Evolutionary conservation across 2,797 vertebrate species (phyloP).

Genomic region (Lithobates pipiens): DNA sequence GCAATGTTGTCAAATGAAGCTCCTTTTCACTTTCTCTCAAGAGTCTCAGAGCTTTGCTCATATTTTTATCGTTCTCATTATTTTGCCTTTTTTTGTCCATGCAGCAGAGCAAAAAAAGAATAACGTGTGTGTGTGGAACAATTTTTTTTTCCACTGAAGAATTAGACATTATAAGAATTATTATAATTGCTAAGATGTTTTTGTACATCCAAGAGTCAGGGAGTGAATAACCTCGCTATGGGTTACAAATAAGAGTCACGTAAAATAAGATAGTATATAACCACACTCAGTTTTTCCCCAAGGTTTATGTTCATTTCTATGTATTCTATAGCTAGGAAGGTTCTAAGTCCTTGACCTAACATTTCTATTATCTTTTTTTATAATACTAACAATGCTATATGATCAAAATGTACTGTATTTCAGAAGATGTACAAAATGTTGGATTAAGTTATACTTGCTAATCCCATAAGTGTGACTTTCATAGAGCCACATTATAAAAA

Average conservation of each 20-base stretch:
- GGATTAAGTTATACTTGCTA: too few species aligned
- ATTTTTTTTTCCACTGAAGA: neutral
- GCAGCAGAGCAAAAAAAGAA: neutral
- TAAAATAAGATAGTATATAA: slow-evolving; percentile 1
- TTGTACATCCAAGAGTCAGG: neutral
- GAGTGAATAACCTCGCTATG: neutral
- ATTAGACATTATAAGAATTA: slow-evolving; percentile 6
- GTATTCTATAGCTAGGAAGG: neutral
- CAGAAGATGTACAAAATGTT: neutral
- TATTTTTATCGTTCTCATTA: slow-evolving; percentile 23
- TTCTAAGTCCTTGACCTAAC: neutral
- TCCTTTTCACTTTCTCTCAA: slow-evolving; percentile 24
- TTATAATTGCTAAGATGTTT: slow-evolving; percentile 8
- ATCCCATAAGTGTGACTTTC: too few species aligned
- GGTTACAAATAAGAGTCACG: neutral
- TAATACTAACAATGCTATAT: neutral
- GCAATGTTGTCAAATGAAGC: slow-evolving; percentile 20
- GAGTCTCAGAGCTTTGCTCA: slow-evolving; percentile 35
- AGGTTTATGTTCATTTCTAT: neutral
- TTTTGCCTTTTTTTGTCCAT: slow-evolving; percentile 24
- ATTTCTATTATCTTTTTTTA: neutral
- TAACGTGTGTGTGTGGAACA: neutral
- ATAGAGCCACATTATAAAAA: too few species aligned
- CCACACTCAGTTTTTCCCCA: neutral
- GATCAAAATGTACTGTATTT: neutral